Base-by-base conservation (phyloP, 2,888 invertebrate species). In the Phania funesta region DNA sequence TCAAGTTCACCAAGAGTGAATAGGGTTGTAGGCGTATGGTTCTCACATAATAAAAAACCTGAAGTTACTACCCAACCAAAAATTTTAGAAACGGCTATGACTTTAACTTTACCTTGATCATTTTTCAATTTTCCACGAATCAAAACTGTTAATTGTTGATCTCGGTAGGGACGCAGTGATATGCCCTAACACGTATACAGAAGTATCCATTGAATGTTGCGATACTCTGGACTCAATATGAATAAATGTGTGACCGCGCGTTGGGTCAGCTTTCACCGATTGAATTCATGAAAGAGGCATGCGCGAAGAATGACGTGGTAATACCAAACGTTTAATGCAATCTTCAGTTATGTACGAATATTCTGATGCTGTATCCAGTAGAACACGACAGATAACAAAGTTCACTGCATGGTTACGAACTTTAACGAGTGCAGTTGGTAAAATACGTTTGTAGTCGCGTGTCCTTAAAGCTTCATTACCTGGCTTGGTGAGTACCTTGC, bases 51-150 rank as follows among this genome's bases (percentile, higher is more conserved):
- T 20, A 41, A n/a, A 8, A 38, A 8, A 2, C 20, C 50, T 1
- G 54, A 70, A 8, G 68, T 70, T 13, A 56, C 56, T 3, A 70
- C 68, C 68, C 68, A 70, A 18, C 68, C 68, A 56, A 56, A 56
- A 7, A 56, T 54, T 7, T 56, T 26, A 18, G 68, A 56, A 46
- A 70, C 6, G 0, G 65, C 65, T 11, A 67, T n/a, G 8, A 38
- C 11, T 2, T 50, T 67, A 11, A 38, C 11, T 2, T 50, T 67
- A 20, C 65, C 52, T 8, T 52, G 35, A 29, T 52, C 9, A 52
- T 67, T 52, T 35, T 11, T 16, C 24, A 22, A 9, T 35, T 29
- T 50, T 6, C 26, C 52, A 11, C 4, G 35, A 35, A 67, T 38
- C 7, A 67, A 11, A 41, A 26, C n/a, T 22, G 11, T 7, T 7